A percentile compares a stretch with the other conserved stretches of the same genome.
Evolutionary conservation across 2,797 vertebrate species (phyloP).

Genomic region (Thaleichthys pacificus): DNA sequence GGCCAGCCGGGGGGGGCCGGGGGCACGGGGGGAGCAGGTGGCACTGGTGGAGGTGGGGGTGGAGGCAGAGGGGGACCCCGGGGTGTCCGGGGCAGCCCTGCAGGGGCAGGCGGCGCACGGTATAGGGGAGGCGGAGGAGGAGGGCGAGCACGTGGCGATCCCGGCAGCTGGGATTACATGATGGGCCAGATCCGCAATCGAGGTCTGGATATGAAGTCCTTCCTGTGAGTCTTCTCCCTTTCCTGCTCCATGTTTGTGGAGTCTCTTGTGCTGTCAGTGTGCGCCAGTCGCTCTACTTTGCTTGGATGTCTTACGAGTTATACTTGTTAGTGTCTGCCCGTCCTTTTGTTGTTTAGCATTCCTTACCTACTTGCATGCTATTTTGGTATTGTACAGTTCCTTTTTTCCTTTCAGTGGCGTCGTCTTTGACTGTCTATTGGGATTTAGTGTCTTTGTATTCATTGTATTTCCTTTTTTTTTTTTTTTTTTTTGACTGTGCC

Average conservation of each 20-base stretch:
- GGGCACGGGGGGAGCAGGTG: constrained; percentile 76
- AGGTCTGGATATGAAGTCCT: constrained; percentile 98
- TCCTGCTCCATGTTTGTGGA: constrained; percentile 27
- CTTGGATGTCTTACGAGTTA: constrained; percentile 2
- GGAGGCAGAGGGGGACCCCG: constrained; percentile 73
- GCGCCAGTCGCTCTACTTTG: constrained; percentile 18
- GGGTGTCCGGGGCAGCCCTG: constrained; percentile 76
- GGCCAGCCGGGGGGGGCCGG: constrained; percentile 70
- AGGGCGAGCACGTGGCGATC: constrained; percentile 80
- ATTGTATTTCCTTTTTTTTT: constrained; percentile 1
- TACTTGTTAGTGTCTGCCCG: constrained; percentile 14
- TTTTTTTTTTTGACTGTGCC: constrained; percentile 34
- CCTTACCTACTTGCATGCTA: constrained; percentile 7
- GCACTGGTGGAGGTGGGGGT: constrained; percentile 77
- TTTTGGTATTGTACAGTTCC: constrained; percentile 19
- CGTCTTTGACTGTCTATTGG: not conserved
- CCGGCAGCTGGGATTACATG: constrained; percentile 98
- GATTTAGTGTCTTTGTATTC: not conserved
- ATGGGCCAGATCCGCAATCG: constrained; percentile 97
- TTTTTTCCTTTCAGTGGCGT: not conserved
- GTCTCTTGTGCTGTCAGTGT: constrained; percentile 20
- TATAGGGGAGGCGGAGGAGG: constrained; percentile 79
- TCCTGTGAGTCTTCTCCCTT: constrained; percentile 88
- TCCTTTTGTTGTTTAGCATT: not conserved
- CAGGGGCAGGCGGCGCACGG: constrained; percentile 81